Base-by-base conservation (phyloP, 2,797 vertebrate genomes). In the Oophaga sylvatica region DNA sequence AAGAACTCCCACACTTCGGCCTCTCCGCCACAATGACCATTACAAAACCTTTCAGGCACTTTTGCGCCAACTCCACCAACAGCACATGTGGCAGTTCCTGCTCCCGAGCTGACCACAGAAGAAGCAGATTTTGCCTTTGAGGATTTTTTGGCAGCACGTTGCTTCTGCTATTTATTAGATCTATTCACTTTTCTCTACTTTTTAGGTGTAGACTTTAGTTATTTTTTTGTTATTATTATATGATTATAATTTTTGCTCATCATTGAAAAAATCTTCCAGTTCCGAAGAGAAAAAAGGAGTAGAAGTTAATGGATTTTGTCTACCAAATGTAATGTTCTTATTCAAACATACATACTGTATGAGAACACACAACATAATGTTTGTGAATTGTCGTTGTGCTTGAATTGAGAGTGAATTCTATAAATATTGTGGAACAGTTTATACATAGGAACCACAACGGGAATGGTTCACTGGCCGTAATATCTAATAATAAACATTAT, bases 401-500 rank as follows among this genome's bases (percentile, higher is more conserved):
- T 67, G 16, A 22, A 45, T n/a, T 48, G 31, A 75, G 31, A 3
- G 26, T 75, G 22, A 76, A 63, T 67, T 31, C 41, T 78, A 59
- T 7, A 85, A n/a, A 65, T n/a, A 78, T 62, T 76, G 59, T 78
- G 83, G 73, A 85, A 78, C 11, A 77, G 48, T 87, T 67, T 78
- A 19, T 53, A 29, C 22, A 53, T 75, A 79, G 26, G 59, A 67
- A 53, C 45, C 84, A 35, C 75, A 85, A 35, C 1, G 63, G 15
- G 41, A 77, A 63, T 9, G n/a, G 1, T 79, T 53, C 75, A 29
- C 62, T 79, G 75, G 48, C 62, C 56, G 6, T 35, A 57, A 77
- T 85, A 76, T 45, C 75, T 35, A 87, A 87, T 67, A 82, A 83
- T 76, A 84, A 84, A 85, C 73, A 77, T n/a, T 5, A 48, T 75